These are phyloP conservation scores for Heliconius aoede DNA, from an alignment of 2,888 invertebrate genomes.

Conservation along the genomic window DNA sequence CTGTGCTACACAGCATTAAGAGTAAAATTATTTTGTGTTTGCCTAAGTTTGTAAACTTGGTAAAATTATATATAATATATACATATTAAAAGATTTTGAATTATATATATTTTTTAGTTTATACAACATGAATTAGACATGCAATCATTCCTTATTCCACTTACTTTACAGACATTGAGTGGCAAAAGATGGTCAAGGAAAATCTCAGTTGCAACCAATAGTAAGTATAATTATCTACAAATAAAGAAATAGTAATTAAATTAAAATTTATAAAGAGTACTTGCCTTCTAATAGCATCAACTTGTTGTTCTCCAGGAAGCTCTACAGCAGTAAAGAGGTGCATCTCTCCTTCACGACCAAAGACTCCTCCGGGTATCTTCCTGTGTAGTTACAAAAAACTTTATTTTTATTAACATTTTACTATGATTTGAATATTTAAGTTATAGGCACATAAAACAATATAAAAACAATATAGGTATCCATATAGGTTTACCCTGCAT, in stretches of 20 bases:
- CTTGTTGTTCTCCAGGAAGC: slow-evolving; percentile 92
- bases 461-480: neutral
- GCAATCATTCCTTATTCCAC: too few species aligned
- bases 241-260: neutral
- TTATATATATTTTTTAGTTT: too few species aligned
- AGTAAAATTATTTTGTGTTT: too few species aligned
- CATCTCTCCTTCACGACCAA: slow-evolving; percentile 95
- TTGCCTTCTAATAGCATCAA: slow-evolving; percentile 96
- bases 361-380: slow-evolving; percentile 98
- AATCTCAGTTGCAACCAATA: neutral
- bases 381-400: slow-evolving; percentile 64
- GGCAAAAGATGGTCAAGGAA: neutral
- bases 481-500: too few species aligned
- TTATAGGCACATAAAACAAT: neutral
- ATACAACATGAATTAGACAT: too few species aligned
- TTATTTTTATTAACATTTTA: neutral
- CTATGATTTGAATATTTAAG: neutral
- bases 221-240: neutral
- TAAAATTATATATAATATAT: too few species aligned
- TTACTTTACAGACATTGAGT: too few species aligned
- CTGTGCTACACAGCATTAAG: too few species aligned
- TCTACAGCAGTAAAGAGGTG: slow-evolving; percentile 95
- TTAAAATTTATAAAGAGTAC: neutral
- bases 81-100: too few species aligned
- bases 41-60: too few species aligned